These are phyloP conservation scores for Octopus sinensis DNA, from an alignment of 1,140 invertebrate species.

Conservation along the genomic window DNA sequence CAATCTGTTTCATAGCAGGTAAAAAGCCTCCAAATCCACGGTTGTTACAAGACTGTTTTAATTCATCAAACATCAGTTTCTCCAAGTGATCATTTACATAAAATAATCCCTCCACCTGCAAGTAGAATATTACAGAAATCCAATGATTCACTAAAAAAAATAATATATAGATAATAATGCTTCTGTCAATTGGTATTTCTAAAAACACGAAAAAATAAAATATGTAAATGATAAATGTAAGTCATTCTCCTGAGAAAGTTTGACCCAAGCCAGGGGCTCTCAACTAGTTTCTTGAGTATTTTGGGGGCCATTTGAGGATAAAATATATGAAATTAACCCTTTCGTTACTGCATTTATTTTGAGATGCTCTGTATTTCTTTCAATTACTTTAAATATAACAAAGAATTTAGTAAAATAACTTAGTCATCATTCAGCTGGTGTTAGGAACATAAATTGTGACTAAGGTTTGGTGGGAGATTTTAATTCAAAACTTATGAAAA, in stretches of 20 bases:
- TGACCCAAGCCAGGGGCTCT: not conserved
- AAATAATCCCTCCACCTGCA: slow-evolving; percentile 93
- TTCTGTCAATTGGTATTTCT: not conserved
- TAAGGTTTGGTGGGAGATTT: too few species aligned
- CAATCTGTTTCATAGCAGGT: slow-evolving; percentile 98
- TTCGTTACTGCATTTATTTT: too few species aligned
- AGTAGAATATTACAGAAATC: slow-evolving; percentile 13
- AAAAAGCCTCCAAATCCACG: slow-evolving; percentile 81
- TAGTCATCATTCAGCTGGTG: too few species aligned
- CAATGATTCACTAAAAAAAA: not conserved
- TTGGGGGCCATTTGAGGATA: too few species aligned
- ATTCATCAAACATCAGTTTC: slow-evolving; percentile 95
- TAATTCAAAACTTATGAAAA: too few species aligned
- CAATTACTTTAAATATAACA: too few species aligned
- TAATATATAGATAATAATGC: not conserved
- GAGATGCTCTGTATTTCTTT: too few species aligned
- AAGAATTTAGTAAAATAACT: too few species aligned
- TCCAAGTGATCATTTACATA: slow-evolving; percentile 93
- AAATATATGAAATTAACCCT: too few species aligned
- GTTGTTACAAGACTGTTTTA: slow-evolving; percentile 76
- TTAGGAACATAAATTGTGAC: too few species aligned
- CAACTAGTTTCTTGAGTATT: too few species aligned
- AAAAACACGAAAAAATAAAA: not conserved
- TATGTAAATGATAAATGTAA: not conserved
- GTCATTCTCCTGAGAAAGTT: not conserved